A percentile compares a stretch with the other conserved stretches of the same genome.
Conservation (phyloP, 2,888 invertebrate species). For the Acanthopleura granulata region DNA sequence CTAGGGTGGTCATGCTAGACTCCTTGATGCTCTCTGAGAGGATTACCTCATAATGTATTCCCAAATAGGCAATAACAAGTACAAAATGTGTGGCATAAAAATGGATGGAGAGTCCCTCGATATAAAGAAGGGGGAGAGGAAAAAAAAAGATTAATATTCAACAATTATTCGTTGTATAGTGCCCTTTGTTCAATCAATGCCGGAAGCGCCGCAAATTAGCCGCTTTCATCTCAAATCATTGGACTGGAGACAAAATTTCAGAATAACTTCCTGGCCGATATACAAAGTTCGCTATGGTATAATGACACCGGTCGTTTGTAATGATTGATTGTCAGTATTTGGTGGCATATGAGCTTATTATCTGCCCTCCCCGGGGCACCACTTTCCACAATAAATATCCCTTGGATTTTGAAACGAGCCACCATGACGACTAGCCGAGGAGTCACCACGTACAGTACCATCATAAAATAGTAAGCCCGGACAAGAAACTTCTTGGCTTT, state of each 20-base stretch:
- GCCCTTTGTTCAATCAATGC: too few relatives aligned
- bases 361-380: neutral
- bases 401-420: neutral
- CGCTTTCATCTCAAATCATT: too few relatives aligned
- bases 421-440: too few relatives aligned
- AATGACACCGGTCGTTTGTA: neutral
- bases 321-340: conserved; percentile 1
- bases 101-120: neutral
- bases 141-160: neutral
- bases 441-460: too few relatives aligned
- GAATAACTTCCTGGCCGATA: neutral
- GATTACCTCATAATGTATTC: too few relatives aligned
- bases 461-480: too few relatives aligned
- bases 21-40: too few relatives aligned
- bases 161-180: neutral
- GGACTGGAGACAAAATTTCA: neutral
- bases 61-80: too few relatives aligned
- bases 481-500: too few relatives aligned
- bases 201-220: too few relatives aligned
- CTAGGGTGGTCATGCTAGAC: too few relatives aligned
- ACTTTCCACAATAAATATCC: neutral
- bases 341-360: conserved; percentile 5
- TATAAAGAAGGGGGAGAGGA: neutral
- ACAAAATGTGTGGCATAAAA: too few relatives aligned
- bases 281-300: neutral